Conservation (phyloP, 2,797 vertebrate genomes). For the Yasuhikotakia modesta region DNA sequence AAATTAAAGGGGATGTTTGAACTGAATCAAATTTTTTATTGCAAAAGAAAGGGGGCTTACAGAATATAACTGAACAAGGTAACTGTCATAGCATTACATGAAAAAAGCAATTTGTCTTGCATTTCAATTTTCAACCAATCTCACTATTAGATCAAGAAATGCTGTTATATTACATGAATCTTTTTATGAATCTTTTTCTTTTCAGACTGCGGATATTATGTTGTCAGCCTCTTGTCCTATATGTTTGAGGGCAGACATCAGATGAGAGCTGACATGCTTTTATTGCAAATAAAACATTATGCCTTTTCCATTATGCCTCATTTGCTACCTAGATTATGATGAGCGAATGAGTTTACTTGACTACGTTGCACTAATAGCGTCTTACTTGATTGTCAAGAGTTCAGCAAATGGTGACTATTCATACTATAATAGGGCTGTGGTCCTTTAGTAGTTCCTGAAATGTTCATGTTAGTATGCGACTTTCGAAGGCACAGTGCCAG, state of each 20-base stretch:
- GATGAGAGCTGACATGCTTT: conserved; percentile 58
- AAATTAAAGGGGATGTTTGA: conserved; percentile 2
- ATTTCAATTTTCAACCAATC: not conserved
- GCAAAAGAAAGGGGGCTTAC: not conserved
- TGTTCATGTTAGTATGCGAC: conserved; percentile 34
- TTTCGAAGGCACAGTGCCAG: conserved; percentile 22
- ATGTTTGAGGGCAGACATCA: conserved; percentile 10
- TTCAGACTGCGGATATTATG: conserved; percentile 1
- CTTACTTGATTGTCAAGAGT: not conserved
- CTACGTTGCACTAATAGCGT: conserved; percentile 22
- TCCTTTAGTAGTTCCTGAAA: conserved; percentile 36
- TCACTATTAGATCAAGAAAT: conserved; percentile 16
- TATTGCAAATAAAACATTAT: conserved; percentile 45
- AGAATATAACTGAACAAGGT: not conserved
- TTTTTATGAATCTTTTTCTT: conserved; percentile 52
- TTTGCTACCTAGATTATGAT: conserved; percentile 22
- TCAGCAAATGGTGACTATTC: conserved; percentile 16
- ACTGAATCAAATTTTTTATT: not conserved
- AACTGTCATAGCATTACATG: not conserved
- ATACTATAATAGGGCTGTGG: conserved; percentile 10
- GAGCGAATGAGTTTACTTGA: conserved; percentile 54
- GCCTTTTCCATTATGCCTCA: conserved; percentile 32
- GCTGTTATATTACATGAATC: conserved; percentile 27
- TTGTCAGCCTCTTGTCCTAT: conserved; percentile 51
- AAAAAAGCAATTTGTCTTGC: not conserved